Evolutionary conservation across 1,140 invertebrate genomes (phyloP).

Genomic region (Idris sp.): DNA sequence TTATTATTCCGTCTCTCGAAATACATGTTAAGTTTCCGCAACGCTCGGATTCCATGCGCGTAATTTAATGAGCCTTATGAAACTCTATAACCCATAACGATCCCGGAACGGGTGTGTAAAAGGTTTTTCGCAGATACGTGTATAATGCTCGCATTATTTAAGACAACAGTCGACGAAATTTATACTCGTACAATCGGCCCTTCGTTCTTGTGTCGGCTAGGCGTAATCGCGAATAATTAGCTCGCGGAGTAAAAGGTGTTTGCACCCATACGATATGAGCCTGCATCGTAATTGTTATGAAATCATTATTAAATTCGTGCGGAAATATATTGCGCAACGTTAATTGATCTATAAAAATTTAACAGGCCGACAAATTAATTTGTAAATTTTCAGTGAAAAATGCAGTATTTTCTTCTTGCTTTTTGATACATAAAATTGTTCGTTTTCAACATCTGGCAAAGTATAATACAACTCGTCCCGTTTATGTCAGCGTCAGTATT

Average conservation of each 20-base stretch:
- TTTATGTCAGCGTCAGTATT: conserved; percentile 29
- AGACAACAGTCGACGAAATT: no score
- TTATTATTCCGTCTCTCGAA: conserved; percentile 10
- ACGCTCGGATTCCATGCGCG: conserved; percentile 31
- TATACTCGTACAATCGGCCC: no score
- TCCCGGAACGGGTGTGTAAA: conserved; percentile 52
- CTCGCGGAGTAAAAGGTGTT: no score
- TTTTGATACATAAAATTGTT: no score
- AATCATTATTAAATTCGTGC: background rate
- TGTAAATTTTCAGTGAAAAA: conserved; percentile 13
- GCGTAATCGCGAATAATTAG: conserved; percentile 25
- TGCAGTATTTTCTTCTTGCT: conserved; percentile 37
- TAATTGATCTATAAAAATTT: conserved; percentile 29
- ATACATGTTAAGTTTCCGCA: conserved; percentile 24
- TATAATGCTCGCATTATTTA: conserved; percentile 26
- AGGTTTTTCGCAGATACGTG: conserved; percentile 25
- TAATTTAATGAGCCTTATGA: conserved; percentile 68
- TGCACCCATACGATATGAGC: no score
- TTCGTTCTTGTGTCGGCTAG: no score
- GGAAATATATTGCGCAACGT: conserved; percentile 11
- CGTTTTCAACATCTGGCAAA: no score
- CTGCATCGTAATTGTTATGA: conserved; percentile 16
- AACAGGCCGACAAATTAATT: conserved; percentile 24
- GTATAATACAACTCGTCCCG: no score
- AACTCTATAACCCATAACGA: conserved; percentile 62